These are phyloP conservation scores for Platanista minor DNA, from an alignment of 2,113 vertebrate genomes.

Conservation along the genomic window DNA sequence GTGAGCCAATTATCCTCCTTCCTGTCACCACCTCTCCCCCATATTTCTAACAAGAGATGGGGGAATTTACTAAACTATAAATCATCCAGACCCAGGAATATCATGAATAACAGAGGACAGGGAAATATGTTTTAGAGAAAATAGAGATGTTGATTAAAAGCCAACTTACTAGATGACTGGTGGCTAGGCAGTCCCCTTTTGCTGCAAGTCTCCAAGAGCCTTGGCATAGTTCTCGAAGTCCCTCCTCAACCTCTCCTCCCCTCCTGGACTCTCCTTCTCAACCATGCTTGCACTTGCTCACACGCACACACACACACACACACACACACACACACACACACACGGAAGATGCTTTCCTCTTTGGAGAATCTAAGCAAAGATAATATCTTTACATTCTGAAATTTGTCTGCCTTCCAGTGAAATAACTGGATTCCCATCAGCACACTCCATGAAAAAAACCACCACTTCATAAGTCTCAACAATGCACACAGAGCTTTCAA, in stretches of 20 bases:
- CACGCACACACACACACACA: background rate
- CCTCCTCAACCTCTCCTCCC: background rate
- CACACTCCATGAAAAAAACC: background rate
- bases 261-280: background rate
- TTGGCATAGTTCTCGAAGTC: background rate
- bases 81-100: background rate
- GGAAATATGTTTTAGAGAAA: background rate
- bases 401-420: background rate
- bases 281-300: background rate
- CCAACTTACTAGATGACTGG: background rate
- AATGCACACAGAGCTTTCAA: background rate
- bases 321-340: background rate
- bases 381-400: background rate
- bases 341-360: background rate
- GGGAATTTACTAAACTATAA: background rate
- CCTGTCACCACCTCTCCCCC: background rate
- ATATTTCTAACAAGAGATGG: background rate
- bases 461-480: background rate
- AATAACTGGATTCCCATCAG: background rate
- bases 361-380: background rate
- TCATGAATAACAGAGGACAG: background rate
- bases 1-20: background rate
- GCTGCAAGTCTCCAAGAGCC: background rate
- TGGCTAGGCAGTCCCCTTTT: background rate
- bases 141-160: background rate